Evolutionary conservation across 2,888 invertebrate species (phyloP).

Genomic region (Actias luna): DNA sequence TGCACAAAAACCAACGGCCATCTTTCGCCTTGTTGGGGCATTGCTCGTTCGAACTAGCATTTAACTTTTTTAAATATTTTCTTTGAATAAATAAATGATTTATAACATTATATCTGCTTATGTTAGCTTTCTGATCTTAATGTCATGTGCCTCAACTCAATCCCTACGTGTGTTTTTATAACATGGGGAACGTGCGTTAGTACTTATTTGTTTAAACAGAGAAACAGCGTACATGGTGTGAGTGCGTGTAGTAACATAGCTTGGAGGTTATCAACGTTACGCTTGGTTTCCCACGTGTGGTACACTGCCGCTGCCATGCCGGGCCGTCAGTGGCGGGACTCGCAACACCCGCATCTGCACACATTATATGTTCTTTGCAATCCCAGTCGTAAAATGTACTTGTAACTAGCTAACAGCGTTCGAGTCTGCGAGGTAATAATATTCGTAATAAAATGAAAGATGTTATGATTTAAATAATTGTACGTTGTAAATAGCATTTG

Average conservation of each 20-base stretch:
- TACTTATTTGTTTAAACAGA: conserved; percentile 22
- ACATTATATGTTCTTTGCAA: conserved; percentile 18
- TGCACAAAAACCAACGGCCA: too few species aligned
- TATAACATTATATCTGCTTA: not conserved
- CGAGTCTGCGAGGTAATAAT: conserved; percentile 18
- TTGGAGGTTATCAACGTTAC: conserved; percentile 52
- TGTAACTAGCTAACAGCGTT: conserved; percentile 31
- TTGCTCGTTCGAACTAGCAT: too few species aligned
- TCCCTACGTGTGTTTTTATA: conserved; percentile 2
- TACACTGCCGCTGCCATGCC: conserved; percentile 19
- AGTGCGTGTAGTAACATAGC: conserved; percentile 19
- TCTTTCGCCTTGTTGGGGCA: too few species aligned
- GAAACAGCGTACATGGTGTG: conserved; percentile 9
- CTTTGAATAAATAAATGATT: not conserved
- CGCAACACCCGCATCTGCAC: conserved; percentile 39
- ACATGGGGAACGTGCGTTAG: conserved; percentile 10
- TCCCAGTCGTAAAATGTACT: conserved; percentile 3
- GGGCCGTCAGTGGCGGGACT: conserved; percentile 25
- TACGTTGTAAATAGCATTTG: not conserved
- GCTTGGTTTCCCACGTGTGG: conserved; percentile 46
- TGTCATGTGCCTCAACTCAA: conserved; percentile 1
- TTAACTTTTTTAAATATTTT: not conserved
- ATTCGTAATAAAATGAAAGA: not conserved
- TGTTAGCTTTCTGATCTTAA: conserved; percentile 1
- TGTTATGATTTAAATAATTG: not conserved